These are phyloP conservation scores for Halcyon smyrnensis DNA, from an alignment of 2,797 vertebrate species.

Conservation along the genomic window DNA sequence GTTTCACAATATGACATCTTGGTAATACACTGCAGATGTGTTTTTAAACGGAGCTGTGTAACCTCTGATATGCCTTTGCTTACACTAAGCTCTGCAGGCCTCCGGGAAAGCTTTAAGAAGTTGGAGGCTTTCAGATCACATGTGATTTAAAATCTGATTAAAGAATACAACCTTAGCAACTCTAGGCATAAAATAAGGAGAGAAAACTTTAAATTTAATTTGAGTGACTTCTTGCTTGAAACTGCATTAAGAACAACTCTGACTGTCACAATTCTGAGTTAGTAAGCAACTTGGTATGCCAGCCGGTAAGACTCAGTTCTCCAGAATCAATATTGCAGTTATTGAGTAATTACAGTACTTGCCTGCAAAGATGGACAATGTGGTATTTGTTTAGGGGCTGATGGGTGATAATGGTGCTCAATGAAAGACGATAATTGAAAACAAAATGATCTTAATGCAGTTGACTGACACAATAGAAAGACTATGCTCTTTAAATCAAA, in stretches of 20 bases:
- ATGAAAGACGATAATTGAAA: constrained; percentile 47
- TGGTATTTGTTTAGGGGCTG: constrained; percentile 50
- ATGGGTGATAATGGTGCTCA: constrained; percentile 46
- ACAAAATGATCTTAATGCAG: constrained; percentile 41
- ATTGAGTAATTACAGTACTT: constrained; percentile 65
- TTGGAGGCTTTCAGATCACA: not conserved
- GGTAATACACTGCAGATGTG: not conserved
- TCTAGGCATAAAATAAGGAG: not conserved
- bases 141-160: constrained; percentile 43
- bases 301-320: constrained; percentile 9
- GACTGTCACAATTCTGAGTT: not conserved
- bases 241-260: constrained; percentile 6
- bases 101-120: constrained; percentile 34
- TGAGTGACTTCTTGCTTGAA: constrained; percentile 19
- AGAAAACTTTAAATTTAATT: constrained; percentile 34
- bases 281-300: constrained; percentile 33
- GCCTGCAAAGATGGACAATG: constrained; percentile 37
- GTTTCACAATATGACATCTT: constrained; percentile 25
- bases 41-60: constrained; percentile 7
- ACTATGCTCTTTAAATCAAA: constrained; percentile 53
- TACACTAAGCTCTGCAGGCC: not conserved
- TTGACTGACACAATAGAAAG: constrained; percentile 38
- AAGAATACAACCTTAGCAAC: constrained; percentile 13
- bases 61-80: constrained; percentile 5
- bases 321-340: constrained; percentile 61